phyloP scores from a whole-genome alignment of 2,888 invertebrate species.

The Agrotis puta region DNA sequence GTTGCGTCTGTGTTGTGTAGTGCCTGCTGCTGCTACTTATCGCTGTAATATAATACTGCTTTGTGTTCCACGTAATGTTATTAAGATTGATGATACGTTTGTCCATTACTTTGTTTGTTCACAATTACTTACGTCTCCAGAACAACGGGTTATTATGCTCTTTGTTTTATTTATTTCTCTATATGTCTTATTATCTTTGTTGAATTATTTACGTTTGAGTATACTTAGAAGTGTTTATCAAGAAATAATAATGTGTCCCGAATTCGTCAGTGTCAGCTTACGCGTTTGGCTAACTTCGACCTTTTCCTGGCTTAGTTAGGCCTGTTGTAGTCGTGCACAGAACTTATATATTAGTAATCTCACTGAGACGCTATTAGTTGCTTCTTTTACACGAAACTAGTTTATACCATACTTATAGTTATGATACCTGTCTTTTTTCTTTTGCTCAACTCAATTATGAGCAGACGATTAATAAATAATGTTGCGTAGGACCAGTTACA shows the following conservation, averaged over 20 bases:
- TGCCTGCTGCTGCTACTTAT: constrained; percentile 57
- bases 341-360: constrained; percentile 41
- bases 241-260: constrained; percentile 23
- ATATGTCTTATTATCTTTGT: constrained; percentile 22
- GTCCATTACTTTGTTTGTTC: constrained; percentile 52
- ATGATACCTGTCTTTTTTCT: neutral
- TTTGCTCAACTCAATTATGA: neutral
- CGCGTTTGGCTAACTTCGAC: constrained; percentile 22
- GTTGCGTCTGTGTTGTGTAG: constrained; percentile 26
- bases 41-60: constrained; percentile 56
- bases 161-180: constrained; percentile 21
- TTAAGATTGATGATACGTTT: constrained; percentile 64
- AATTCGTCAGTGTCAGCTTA: constrained; percentile 46
- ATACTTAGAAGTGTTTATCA: neutral
- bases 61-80: constrained; percentile 61
- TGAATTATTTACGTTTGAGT: constrained; percentile 25
- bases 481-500: neutral
- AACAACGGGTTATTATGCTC: constrained; percentile 43
- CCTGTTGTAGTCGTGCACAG: constrained; percentile 26
- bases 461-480: constrained; percentile 1
- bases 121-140: constrained; percentile 30
- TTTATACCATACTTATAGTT: constrained; percentile 12
- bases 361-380: neutral
- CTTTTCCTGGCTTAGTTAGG: constrained; percentile 41
- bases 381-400: constrained; percentile 15